Percentiles rank a stretch among this genome's conserved stretches.
phyloP scores from a whole-genome alignment of 2,113 vertebrate genomes.

The Todiramphus chloris region DNA sequence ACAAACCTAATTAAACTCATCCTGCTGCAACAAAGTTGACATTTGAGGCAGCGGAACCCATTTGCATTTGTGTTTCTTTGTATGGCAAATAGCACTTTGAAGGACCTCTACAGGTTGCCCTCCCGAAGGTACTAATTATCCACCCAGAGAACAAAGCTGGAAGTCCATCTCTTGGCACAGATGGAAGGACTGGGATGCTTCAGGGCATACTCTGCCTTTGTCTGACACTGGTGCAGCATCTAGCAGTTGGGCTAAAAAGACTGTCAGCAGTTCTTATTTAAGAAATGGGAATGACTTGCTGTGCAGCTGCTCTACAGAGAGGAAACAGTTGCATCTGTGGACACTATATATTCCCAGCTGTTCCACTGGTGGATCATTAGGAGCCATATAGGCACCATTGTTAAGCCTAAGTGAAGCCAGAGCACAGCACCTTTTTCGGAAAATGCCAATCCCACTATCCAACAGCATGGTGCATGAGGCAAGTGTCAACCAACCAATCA shows the following conservation, averaged over 20 bases:
- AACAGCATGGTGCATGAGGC: not conserved
- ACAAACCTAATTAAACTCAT: not conserved
- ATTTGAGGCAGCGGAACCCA: not conserved
- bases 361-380: not conserved
- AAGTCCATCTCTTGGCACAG: not conserved
- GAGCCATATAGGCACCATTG: accelerated
- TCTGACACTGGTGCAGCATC: not conserved
- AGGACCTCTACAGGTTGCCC: not conserved
- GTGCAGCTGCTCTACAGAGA: not conserved
- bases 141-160: not conserved
- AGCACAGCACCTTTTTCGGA: accelerated
- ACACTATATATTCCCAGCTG: not conserved
- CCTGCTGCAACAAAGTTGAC: not conserved
- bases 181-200: not conserved
- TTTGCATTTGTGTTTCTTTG: not conserved
- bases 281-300: not conserved
- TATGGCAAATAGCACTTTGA: not conserved
- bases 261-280: not conserved
- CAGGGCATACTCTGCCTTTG: not conserved
- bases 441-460: not conserved
- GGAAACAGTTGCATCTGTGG: not conserved
- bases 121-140: not conserved
- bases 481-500: not conserved
- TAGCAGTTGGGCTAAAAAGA: not conserved
- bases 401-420: not conserved